Base-by-base conservation (phyloP, 2,113 vertebrate species). In the Passer montanus region DNA sequence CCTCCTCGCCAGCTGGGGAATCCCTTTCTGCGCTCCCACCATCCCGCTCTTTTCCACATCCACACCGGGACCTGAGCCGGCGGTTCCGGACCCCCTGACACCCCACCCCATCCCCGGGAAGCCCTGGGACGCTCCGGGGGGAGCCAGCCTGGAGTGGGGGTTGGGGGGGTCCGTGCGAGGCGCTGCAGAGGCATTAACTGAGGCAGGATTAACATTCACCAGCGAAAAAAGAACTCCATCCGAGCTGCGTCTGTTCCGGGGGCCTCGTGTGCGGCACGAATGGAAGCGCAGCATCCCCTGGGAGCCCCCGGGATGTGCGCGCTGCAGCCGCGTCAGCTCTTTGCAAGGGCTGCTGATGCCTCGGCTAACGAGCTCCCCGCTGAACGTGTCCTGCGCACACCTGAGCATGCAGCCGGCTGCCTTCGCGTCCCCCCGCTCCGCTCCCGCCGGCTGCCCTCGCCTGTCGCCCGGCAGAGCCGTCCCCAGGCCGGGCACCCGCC, bases 301-400 rank as follows among this genome's bases (percentile, higher is more conserved):
- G 94, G 96, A 96, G 94, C 79, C 90, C 63, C 13, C 4, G 46
- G 81, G 93, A 96, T 79, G 89, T 64, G 90, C 49, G 89, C 5
- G 84, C 84, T 94, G 95, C 95, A 94, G 89, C 94, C 90, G 16
- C 78, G 37, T 96, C 96, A 97, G 95, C 96, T 92, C 84, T 97
- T 96, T 81, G 91, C 87, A n/a, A 92, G 75, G 92, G 81, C 87
- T 96, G 97, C 92, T 95, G 44, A 49, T 69, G 66, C 31, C 89
- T 93, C 35, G 87, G 94, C 93, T 96, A 96, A 97, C 93, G 90
- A 97, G 95, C 93, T 97, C 93, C 93, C 94, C 92, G 77, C 91
- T 85, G 93, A 93, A 91, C 9, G 66, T 77, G 81, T 84, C 95
- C 92, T 79, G 43, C 5, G 15, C 56, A 72, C 95, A 94, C 92